A percentile compares a stretch with the other conserved stretches of the same genome.
Conservation (phyloP, 2,113 vertebrate genomes). For the Neopipo cinnamomea region DNA sequence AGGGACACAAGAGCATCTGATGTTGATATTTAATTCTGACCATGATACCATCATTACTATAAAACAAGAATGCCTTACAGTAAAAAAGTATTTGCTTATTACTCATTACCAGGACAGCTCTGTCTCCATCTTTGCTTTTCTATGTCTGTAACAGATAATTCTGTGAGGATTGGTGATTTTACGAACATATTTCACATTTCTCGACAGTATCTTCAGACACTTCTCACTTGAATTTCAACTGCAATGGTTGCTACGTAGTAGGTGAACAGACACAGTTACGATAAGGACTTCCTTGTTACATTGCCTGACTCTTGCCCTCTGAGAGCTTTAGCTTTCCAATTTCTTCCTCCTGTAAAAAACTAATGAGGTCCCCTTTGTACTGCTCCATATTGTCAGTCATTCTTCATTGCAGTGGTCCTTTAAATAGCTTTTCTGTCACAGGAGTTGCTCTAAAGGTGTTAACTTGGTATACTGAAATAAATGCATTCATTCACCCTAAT, state of each 20-base stretch:
- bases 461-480: background rate
- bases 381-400: background rate
- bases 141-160: background rate
- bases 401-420: background rate
- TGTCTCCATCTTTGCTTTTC: background rate
- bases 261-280: background rate
- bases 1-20: background rate
- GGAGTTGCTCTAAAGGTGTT: background rate
- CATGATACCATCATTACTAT: background rate
- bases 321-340: slow-evolving; percentile 1
- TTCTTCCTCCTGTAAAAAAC: background rate
- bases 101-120: background rate
- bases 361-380: slow-evolving; percentile 21
- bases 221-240: background rate
- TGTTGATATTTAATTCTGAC: background rate
- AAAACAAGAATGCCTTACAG: background rate
- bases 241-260: background rate
- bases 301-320: slow-evolving; percentile 1
- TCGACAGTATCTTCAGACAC: background rate
- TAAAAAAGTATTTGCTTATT: background rate
- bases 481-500: slow-evolving; percentile 34
- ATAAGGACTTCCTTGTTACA: background rate
- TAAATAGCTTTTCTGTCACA: slow-evolving; percentile 4
- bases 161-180: background rate
- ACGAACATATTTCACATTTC: background rate